Percentiles rank a stretch among this genome's conserved stretches.
phyloP scores from a whole-genome alignment of 2,888 invertebrate species.

The Acleris laterana region DNA sequence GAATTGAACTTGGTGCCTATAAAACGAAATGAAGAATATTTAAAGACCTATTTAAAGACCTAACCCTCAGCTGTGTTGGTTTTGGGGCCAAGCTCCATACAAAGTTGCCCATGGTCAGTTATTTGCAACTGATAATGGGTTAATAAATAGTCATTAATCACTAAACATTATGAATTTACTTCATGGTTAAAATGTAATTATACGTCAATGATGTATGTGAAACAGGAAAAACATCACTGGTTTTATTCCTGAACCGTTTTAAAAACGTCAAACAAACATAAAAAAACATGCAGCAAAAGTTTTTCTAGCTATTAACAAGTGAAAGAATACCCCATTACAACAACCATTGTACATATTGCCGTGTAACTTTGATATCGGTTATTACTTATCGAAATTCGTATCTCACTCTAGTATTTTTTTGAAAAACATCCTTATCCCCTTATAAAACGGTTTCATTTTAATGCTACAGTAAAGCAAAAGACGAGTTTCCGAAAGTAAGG shows the following conservation, averaged over 20 bases:
- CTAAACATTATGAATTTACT: no score
- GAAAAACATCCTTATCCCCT: not conserved
- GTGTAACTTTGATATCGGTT: constrained; percentile 25
- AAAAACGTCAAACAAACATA: no score
- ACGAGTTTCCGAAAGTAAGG: not conserved
- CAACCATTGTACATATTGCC: constrained; percentile 37
- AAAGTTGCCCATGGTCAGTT: no score
- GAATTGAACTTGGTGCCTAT: no score
- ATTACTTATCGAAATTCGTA: not conserved
- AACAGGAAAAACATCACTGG: not conserved
- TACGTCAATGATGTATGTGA: no score
- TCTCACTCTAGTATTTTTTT: not conserved
- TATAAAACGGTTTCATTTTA: not conserved
- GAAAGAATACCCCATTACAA: constrained; percentile 47
- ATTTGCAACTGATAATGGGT: no score
- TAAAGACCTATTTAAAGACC: no score
- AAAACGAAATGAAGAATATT: no score
- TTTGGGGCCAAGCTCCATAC: no score
- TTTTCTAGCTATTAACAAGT: constrained; percentile 45
- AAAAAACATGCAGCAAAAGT: constrained; percentile 15
- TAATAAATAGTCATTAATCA: no score
- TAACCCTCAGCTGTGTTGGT: no score
- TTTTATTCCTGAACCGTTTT: not conserved
- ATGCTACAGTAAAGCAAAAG: not conserved
- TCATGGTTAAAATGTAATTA: no score